phyloP scores from a whole-genome alignment of 1,140 invertebrate species.

The Pseudomyrmex concolor region DNA sequence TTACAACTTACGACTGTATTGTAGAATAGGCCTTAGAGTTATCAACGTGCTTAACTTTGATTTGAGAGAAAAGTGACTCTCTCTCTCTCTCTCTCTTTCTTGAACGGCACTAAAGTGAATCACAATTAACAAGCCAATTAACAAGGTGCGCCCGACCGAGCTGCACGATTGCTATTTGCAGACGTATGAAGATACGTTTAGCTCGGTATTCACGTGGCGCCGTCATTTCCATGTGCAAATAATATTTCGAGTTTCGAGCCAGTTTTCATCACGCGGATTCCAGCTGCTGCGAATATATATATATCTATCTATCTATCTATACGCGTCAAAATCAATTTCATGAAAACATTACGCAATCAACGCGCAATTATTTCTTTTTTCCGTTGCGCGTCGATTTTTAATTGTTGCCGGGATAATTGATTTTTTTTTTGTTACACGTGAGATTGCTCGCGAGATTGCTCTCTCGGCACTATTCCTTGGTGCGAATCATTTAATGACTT shows the following conservation, averaged over 20 bases:
- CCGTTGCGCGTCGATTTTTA: conserved; percentile 5
- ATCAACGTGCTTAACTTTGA: conserved; percentile 63
- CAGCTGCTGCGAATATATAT: conserved; percentile 14
- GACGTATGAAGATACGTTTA: conserved; percentile 71
- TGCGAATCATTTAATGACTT: not conserved
- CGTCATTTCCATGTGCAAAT: conserved; percentile 76
- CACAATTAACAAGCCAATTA: conserved; percentile 74
- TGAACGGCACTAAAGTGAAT: conserved; percentile 74
- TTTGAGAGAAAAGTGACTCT: conserved; percentile 70
- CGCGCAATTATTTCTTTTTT: not conserved
- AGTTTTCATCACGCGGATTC: conserved; percentile 63
- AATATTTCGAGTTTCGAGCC: conserved; percentile 74
- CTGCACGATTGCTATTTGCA: conserved; percentile 66
- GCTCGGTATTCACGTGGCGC: conserved; percentile 69
- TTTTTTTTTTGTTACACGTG: conserved; percentile 4
- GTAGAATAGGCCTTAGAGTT: conserved; percentile 37
- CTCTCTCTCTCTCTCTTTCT: conserved; percentile 8
- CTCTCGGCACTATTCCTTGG: not conserved
- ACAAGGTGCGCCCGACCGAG: conserved; percentile 17
- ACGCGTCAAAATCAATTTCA: not conserved
- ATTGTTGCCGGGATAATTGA: conserved; percentile 7
- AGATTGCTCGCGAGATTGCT: not conserved
- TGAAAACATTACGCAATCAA: not conserved
- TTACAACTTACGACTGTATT: too few species aligned
- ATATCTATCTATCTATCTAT: too few species aligned